Evolutionary conservation across 2,888 invertebrate genomes (phyloP).

Genomic region (Hypselothyrea guttata): DNA sequence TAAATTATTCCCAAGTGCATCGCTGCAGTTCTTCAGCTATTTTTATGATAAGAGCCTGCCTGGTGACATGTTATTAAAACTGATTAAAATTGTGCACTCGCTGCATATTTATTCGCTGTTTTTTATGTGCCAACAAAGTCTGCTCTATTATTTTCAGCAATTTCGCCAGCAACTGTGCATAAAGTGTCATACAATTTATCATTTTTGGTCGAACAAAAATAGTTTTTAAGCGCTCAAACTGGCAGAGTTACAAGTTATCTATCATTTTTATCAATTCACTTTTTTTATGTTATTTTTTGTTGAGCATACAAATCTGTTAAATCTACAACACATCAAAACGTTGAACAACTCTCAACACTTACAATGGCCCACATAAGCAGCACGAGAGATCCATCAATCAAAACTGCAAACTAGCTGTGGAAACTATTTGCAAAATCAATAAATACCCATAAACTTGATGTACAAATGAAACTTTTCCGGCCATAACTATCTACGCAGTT

Average conservation of each 20-base stretch:
- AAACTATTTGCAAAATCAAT: conserved; percentile 72
- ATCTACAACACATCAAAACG: conserved; percentile 14
- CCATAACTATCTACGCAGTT: conserved; percentile 25
- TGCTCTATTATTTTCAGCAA: too few species aligned
- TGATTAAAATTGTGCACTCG: too few species aligned
- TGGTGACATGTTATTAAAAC: too few species aligned
- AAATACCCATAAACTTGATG: conserved; percentile 70
- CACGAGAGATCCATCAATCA: conserved; percentile 58
- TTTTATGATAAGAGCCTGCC: not conserved
- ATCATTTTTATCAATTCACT: conserved; percentile 14
- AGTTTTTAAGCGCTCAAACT: conserved; percentile 19
- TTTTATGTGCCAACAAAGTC: too few species aligned
- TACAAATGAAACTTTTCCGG: conserved; percentile 46
- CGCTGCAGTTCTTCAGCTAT: not conserved
- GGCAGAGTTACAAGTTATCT: not conserved
- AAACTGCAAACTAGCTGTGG: conserved; percentile 37
- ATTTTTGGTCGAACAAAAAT: not conserved
- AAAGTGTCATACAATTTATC: too few species aligned
- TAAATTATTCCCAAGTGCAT: not conserved
- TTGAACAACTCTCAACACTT: conserved; percentile 4
- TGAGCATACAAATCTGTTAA: conserved; percentile 39
- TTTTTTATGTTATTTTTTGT: conserved; percentile 36
- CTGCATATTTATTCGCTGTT: too few species aligned
- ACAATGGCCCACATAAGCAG: conserved; percentile 19
- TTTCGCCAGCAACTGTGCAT: too few species aligned